These are phyloP conservation scores for Grammomys dolichurus DNA, from an alignment of 2,113 vertebrate genomes.

Conservation along the genomic window DNA sequence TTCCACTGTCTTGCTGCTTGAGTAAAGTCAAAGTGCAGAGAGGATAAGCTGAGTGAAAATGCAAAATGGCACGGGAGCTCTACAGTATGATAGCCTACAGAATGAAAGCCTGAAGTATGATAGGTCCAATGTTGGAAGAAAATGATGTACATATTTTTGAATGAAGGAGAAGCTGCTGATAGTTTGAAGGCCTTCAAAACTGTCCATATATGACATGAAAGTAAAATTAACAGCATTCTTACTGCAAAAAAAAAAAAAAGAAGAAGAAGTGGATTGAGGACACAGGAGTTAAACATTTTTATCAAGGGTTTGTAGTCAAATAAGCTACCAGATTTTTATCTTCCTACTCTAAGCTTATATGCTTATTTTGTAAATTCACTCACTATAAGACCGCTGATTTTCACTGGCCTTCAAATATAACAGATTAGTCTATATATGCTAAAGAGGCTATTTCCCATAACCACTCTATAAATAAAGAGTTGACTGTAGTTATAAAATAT, in stretches of 20 bases:
- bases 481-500: slow-evolving; percentile 51
- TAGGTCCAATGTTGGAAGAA: neutral
- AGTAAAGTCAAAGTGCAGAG: neutral
- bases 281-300: neutral
- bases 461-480: slow-evolving; percentile 55
- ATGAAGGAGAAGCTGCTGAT: neutral
- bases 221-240: neutral
- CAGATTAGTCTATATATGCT: slow-evolving; percentile 10
- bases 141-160: neutral
- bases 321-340: neutral
- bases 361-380: neutral
- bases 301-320: neutral
- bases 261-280: neutral
- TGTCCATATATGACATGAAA: neutral
- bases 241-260: neutral
- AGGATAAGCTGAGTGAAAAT: neutral
- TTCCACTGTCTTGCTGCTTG: neutral
- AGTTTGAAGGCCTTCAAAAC: neutral
- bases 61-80: neutral
- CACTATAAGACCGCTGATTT: neutral
- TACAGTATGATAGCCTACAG: too few species aligned
- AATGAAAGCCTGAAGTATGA: neutral
- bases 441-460: slow-evolving; percentile 39
- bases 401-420: slow-evolving; percentile 20
- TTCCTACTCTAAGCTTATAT: neutral